Base-by-base conservation (phyloP, 2,888 invertebrate genomes). In the Prenolepis imparis region DNA sequence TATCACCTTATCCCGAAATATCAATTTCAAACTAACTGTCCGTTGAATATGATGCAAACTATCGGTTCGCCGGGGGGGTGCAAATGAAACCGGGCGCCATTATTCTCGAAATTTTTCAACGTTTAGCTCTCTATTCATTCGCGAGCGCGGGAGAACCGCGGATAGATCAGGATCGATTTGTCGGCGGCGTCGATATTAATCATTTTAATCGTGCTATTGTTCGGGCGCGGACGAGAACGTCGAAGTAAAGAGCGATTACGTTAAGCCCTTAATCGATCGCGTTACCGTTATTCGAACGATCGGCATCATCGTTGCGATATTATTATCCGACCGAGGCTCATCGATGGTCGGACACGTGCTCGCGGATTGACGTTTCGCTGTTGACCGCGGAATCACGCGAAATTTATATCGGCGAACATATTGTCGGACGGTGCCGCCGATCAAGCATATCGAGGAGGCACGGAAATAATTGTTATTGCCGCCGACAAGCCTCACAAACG, bases 381-480 rank as follows among this genome's bases (percentile, higher is more conserved):
- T 67, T 83, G 68, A 48, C 55, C 80, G 41, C 82, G 82, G 55
- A 84, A 73, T 70, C 83, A 68, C 75, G 39, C 52, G 82, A 85
- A 89, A 90, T 90, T 90, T 89, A 82, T 87, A 87, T 84, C 68
- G 63, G n/a, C 67, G 70, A 66, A 18, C 67, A 70, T 73, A 85
- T 75, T 75, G 80, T 70, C 73, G 73, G 52, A 55, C 55, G 41
- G 57, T 32, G 44, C 55, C 55, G 24, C 39, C 80, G 74, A 84
- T 64, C 44, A 64, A n/a, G 72, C 52, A 59, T 75, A 82, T 67
- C 83, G 64, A 84, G 82, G 83, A 82, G 77, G 70, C 61, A 41
- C 74, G 82, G 84, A 85, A 88, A 90, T 90, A 91, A 91, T 92
- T 87, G 89, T 91, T 91, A 92, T 92, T 88, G 87, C 86, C 81